Evolutionary conservation across 2,888 invertebrate species (phyloP).

Genomic region (Esperia sulphurella): DNA sequence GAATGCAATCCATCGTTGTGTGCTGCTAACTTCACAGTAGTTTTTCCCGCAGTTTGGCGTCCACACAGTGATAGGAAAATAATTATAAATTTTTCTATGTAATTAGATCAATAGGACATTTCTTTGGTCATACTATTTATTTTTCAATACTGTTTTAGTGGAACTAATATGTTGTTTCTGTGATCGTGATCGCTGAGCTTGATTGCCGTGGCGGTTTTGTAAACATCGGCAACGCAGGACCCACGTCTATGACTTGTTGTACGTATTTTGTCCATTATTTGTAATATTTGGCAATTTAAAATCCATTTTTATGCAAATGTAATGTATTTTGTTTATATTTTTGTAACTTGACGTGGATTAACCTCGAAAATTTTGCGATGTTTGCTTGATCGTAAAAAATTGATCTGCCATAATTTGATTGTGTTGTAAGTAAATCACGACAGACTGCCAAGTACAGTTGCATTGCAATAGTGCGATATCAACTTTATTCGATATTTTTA

Average conservation of each 20-base stretch:
- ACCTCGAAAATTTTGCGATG: conserved; percentile 49
- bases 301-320: conserved; percentile 26
- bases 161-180: conserved; percentile 56
- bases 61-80: conserved; percentile 64
- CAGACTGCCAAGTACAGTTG: neutral
- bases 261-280: conserved; percentile 65
- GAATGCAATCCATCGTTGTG: conserved; percentile 33
- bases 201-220: conserved; percentile 65
- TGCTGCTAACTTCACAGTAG: conserved; percentile 69
- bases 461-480: neutral
- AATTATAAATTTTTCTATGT: conserved; percentile 61
- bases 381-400: conserved; percentile 42
- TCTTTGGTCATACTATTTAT: conserved; percentile 40
- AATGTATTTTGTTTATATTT: conserved; percentile 30
- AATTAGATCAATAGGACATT: conserved; percentile 58
- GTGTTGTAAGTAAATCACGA: conserved; percentile 8
- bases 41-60: conserved; percentile 79
- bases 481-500: no score
- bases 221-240: conserved; percentile 72
- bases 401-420: conserved; percentile 38
- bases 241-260: conserved; percentile 79
- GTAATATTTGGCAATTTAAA: conserved; percentile 38
- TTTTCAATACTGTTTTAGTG: conserved; percentile 51
- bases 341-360: conserved; percentile 32
- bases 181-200: conserved; percentile 54